These are phyloP conservation scores for Monopis laevigella DNA, from an alignment of 2,888 invertebrate genomes.

Conservation along the genomic window DNA sequence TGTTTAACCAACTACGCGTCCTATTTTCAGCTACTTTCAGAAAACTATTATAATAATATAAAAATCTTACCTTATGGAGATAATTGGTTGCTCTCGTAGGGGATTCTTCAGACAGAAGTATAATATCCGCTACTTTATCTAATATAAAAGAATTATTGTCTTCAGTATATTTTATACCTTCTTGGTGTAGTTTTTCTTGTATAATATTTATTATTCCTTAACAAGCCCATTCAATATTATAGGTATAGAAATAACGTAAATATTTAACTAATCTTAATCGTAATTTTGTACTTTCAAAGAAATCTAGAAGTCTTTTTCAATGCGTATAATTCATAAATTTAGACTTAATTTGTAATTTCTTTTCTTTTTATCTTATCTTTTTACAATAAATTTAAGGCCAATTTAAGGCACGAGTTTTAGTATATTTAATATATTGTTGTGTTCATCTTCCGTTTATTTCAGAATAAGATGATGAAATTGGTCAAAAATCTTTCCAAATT, in stretches of 20 bases:
- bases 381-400: conserved; percentile 66
- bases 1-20: too few relatives aligned
- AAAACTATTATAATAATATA: too few relatives aligned
- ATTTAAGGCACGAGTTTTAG: conserved; percentile 64
- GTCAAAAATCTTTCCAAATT: conserved; percentile 51
- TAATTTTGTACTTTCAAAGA: conserved; percentile 67
- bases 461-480: conserved; percentile 56
- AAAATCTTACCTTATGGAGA: too few relatives aligned
- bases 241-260: conserved; percentile 56
- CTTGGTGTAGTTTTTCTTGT: conserved; percentile 6
- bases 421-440: conserved; percentile 32
- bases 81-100: too few relatives aligned
- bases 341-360: conserved; percentile 35
- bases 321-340: conserved; percentile 62
- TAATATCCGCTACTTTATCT: too few relatives aligned
- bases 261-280: conserved; percentile 61
- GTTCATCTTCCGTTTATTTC: conserved; percentile 50
- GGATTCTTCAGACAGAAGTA: too few relatives aligned
- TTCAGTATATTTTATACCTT: conserved; percentile 11
- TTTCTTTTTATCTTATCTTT: conserved; percentile 54
- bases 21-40: too few relatives aligned
- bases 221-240: conserved; percentile 49
- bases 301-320: conserved; percentile 59
- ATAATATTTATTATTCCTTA: not conserved
- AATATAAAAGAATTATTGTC: too few relatives aligned